Evolutionary conservation across 2,797 vertebrate species (phyloP), one percentile per base, ranked within the genome.

Genomic region (Harpagifer antarcticus): DNA sequence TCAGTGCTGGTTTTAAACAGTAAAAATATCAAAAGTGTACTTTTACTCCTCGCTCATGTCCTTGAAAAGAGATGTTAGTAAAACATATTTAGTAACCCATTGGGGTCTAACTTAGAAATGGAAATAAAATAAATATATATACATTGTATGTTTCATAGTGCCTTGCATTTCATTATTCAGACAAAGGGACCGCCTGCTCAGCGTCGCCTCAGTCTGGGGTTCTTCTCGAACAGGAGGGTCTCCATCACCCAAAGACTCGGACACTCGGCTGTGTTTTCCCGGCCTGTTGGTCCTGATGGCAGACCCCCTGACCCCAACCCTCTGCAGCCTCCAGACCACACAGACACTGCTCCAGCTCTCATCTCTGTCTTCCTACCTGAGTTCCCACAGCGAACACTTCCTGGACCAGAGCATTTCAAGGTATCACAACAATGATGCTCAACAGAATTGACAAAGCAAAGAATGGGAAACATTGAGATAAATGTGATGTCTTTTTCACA

Each of bases 281-380:
- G 20, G 60, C 79, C 79, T 27, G 74, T 33, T 12, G 73, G 66
- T 37, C 60, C 42, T 44, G 73, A 79, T 12, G 52, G 17, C 52
- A 33, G 62, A 11, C 40, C 52, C 1, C 27, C 61, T 1, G 40
- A 64, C 59, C 61, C 88, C 27, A 50, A 47, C 11, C 58, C 20
- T 6, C 73, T 20, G 10, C 66, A 59, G 48, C 65, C 78, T 50
- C 43, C 71, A 5, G 72, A 80, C 19, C 65, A 67, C 19, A 40
- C 85, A 23, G 90, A 93, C 83, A 89, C 87, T 49, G 85, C 93
- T 57, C 93, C 95, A 47, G 91, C 91, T 63, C 89, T 91, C 67
- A 90, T 95, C 83, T 94, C 93, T 40, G 87, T 94, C 62, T 98
- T 98, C 85, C 92, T 97, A 66, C 97, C 96, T 0, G 97, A 97